These are phyloP conservation scores for Ahaetulla prasina DNA, from an alignment of 2,113 vertebrate genomes.

Conservation along the genomic window DNA sequence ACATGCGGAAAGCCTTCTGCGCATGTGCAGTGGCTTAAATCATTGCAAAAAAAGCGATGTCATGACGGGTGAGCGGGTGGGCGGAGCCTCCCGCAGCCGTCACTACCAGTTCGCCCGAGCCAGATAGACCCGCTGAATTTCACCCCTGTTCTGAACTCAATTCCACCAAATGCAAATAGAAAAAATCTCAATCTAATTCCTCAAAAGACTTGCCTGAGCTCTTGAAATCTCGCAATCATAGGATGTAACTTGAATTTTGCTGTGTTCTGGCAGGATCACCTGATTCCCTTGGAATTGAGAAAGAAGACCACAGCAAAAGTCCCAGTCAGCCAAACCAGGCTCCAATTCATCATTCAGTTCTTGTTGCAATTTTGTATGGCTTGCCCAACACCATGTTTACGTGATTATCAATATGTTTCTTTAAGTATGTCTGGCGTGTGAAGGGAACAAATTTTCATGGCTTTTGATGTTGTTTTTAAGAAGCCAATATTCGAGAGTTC, in stretches of 20 bases:
- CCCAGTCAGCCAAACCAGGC: conserved; percentile 1
- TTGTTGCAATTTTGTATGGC: conserved; percentile 77
- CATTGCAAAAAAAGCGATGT: too few relatives aligned
- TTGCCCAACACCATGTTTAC: conserved; percentile 67
- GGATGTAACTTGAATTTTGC: neutral
- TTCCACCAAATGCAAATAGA: neutral
- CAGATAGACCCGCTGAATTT: too few relatives aligned
- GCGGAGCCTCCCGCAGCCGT: too few relatives aligned
- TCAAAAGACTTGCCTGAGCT: neutral
- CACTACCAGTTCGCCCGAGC: too few relatives aligned
- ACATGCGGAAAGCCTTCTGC: too few relatives aligned
- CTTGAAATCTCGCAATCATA: neutral
- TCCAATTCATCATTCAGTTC: conserved; percentile 46
- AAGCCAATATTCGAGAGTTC: neutral
- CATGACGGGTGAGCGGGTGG: too few relatives aligned
- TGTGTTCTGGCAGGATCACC: conserved; percentile 43
- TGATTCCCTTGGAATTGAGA: conserved; percentile 4
- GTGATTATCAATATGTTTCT: conserved; percentile 13
- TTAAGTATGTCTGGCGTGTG: neutral
- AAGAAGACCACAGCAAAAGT: conserved; percentile 22
- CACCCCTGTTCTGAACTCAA: neutral
- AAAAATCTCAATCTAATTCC: neutral
- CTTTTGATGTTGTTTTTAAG: neutral
- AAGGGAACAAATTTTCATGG: neutral
- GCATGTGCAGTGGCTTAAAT: too few relatives aligned